Evolutionary conservation across 1,140 invertebrate species (phyloP), one percentile per base, ranked within the genome.

Genomic region (Papilio polyxenes): DNA sequence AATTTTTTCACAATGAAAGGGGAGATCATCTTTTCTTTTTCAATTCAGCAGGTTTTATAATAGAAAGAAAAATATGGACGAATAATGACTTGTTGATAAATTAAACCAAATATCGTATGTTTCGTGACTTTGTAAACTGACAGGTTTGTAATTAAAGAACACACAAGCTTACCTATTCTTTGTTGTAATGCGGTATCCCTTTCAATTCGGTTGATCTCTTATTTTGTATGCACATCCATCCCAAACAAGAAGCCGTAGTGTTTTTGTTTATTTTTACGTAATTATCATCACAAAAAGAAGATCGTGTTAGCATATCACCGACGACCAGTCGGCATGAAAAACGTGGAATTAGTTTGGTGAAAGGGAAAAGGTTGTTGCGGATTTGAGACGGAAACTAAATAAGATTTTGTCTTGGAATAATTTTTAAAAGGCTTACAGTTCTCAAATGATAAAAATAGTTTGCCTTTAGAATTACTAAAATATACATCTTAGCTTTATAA

Each of bases 321-420:
- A 74, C 81, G 82, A 82, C 77, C 82, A 83, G 83, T 75, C 69
- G 75, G 80, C 65, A 81, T 84, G 81, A 82, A 84, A 83, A 81
- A 84, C 82, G 69, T 31, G 75, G 49, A 62, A 80, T 84, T 82
- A 69, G 75, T 6, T 37, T 15, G 51, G 80, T 11, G 10, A 53
- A 81, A 84, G 69, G 23, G 59, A 65, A 1, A 65, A 81, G 62
- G 20, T 74, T 0, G 75, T 15, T 59, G 83, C 81, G 83, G 13
- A 3, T 51, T 17, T n/a, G 40, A 15, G 15, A 15, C 2, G 4
- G 23, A 69, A 37, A 72, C 6, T 37, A 72, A 37, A 17, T 40
- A n/a, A n/a, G 6, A 51, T 51, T 10, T 44, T 44, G 4, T 44
- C 40, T 7, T 44, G 7, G 40, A 44, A 44, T 44, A 44, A 44